Evolutionary conservation across 2,113 vertebrate species (phyloP).

Genomic region (Noturus placidus): DNA sequence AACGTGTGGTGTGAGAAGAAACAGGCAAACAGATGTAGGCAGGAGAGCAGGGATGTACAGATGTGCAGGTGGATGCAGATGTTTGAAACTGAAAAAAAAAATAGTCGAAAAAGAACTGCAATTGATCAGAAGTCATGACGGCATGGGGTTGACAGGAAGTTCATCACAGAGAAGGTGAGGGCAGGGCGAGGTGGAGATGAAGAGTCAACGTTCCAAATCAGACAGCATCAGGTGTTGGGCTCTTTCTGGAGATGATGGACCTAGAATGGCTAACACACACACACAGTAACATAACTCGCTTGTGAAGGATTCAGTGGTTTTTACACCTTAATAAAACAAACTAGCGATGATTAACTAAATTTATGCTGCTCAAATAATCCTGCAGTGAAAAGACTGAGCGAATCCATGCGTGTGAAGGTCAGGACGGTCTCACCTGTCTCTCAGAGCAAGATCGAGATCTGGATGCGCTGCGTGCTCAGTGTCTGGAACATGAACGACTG

Average conservation of each 20-base stretch:
- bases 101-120: no score
- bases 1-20: background rate
- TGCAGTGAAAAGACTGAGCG: background rate
- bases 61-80: background rate
- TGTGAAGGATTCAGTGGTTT: background rate
- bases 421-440: conserved; percentile 64
- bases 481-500: conserved; percentile 64
- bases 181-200: background rate
- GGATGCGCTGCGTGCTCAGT: conserved; percentile 45
- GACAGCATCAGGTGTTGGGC: conserved; percentile 66
- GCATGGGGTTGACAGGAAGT: no score
- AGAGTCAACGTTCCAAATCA: conserved; percentile 57
- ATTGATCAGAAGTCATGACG: background rate
- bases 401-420: no score
- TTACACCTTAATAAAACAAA: background rate
- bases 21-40: background rate
- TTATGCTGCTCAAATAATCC: background rate
- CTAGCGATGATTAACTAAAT: no score
- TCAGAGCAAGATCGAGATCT: conserved; percentile 62
- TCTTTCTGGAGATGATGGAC: conserved; percentile 69
- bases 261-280: conserved; percentile 71
- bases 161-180: background rate
- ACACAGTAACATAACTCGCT: background rate
- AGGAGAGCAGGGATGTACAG: background rate
- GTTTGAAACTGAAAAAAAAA: conserved; percentile 1